Base-by-base conservation (phyloP, 2,797 vertebrate genomes). In the Cetoscarus ocellatus region DNA sequence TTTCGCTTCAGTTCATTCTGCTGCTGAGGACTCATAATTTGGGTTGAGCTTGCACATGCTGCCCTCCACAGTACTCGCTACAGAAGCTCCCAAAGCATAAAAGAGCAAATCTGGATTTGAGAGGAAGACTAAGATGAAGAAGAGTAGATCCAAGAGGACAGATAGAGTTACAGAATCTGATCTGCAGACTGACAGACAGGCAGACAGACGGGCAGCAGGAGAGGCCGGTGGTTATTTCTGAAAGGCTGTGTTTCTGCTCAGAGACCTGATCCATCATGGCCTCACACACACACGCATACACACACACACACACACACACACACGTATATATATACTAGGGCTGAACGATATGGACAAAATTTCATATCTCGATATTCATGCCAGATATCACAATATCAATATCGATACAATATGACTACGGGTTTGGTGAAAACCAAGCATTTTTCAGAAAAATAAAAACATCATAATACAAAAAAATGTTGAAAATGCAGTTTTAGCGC, bases 141-240 rank as follows among this genome's bases (percentile, higher is more conserved):
- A 3, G 8, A 10, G 45, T 42, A 58, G 19, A 44, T 8, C 58
- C 40, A 13, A 40, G 11, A 15, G 11, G 38, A 40, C 50, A 36
- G 62, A 36, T 38, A 54, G n/a, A 47, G 52, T 18, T 18, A 43
- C 4, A 14, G 5, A 47, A 44, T 38, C 75, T 55, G 75, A 66
- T 65, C 61, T 61, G 55, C 48, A 63, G 64, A 35, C 18, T 59
- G 44, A 3, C 17, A 52, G 50, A 34, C 27, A 27, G 49, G 9
- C 18, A 51, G 19, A 2, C 39, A 45, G 15, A 1, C 19, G 2
- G 60, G 17, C 47, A 38, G 68, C 59, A 55, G 14, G 36, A 68
- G 63, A 50, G 1, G 45, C 27, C 10, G 45, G 15, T 40, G 62
- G 51, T 62, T 75, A 69, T 78, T 70, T 67, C 50, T 57, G 61